Evolutionary conservation across 2,797 vertebrate genomes (phyloP), one percentile per base, ranked within the genome.

Genomic region (Sebastolobus altivelis): DNA sequence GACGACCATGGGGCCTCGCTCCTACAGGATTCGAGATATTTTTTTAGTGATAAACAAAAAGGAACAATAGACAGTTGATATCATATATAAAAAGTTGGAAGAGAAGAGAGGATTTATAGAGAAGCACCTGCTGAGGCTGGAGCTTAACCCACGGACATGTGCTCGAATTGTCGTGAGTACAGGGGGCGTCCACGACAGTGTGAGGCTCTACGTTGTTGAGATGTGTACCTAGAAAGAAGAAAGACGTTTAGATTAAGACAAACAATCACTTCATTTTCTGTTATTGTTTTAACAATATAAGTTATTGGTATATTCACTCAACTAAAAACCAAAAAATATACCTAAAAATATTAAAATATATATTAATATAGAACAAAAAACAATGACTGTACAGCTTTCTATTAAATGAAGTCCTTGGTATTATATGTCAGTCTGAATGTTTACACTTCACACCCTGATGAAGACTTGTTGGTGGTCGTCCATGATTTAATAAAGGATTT

Each of bases 131-230:
- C n/a, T 80, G 77, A 52, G 67, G 69, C 22, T 82, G 80, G 29
- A 95, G 75, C 86, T 94, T 92, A 68, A 95, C 22, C 96, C 96
- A 97, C 6, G n/a, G 76, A 91, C 95, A 97, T 35, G 61, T 72
- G 88, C 94, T 96, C 18, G 83, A 77, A 82, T 96, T 96, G 38
- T 83, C 70, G 4, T 60, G 63, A 35, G 89, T 90, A 79, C 96
- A 97, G 2, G 95, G 95, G 8, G 94, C 94, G 1, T 94, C 79
- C 16, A 93, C 75, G 4, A 88, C 29, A 4, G 20, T 62, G 29
- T 87, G 78, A 70, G 83, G 69, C 27, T 80, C 59, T 6, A 70
- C 29, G 14, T 55, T 49, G 35, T 60, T 18, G 27, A 85, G 65
- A 4, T 88, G 82, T 10, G 46, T 31, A 68, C 95, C 96, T 96